These are phyloP conservation scores for Papilio aristodemus DNA, from an alignment of 1,140 invertebrate genomes.

Conservation along the genomic window DNA sequence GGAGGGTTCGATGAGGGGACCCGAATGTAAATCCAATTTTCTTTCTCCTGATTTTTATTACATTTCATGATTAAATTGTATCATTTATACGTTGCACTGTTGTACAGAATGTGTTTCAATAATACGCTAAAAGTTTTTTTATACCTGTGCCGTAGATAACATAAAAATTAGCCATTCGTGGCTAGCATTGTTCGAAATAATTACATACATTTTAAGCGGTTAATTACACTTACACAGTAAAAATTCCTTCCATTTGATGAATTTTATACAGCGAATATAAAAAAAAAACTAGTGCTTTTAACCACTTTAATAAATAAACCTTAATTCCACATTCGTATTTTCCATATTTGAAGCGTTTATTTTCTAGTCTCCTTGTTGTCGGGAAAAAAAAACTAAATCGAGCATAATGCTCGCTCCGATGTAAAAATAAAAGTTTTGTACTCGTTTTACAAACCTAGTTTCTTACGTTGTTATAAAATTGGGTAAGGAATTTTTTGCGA, in stretches of 20 bases:
- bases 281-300: background rate
- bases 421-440: background rate
- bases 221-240: no score
- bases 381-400: slow-evolving; percentile 4
- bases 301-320: slow-evolving; percentile 9
- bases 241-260: background rate
- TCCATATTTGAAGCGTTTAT: slow-evolving; percentile 17
- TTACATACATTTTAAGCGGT: no score
- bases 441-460: background rate
- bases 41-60: slow-evolving; percentile 26
- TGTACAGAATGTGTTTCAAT: slow-evolving; percentile 8
- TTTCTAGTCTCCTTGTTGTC: background rate
- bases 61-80: slow-evolving; percentile 28
- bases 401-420: background rate
- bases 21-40: slow-evolving; percentile 29
- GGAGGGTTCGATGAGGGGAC: slow-evolving; percentile 20
- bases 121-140: background rate
- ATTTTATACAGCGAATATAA: background rate
- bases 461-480: no score
- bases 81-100: slow-evolving; percentile 23
- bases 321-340: slow-evolving; percentile 7
- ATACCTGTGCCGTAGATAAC: background rate
- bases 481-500: no score
- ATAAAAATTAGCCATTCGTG: background rate
- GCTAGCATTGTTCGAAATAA: no score